Evolutionary conservation across 2,113 vertebrate genomes (phyloP), one percentile per base, ranked within the genome.

Genomic region (Brachirus orientalis): DNA sequence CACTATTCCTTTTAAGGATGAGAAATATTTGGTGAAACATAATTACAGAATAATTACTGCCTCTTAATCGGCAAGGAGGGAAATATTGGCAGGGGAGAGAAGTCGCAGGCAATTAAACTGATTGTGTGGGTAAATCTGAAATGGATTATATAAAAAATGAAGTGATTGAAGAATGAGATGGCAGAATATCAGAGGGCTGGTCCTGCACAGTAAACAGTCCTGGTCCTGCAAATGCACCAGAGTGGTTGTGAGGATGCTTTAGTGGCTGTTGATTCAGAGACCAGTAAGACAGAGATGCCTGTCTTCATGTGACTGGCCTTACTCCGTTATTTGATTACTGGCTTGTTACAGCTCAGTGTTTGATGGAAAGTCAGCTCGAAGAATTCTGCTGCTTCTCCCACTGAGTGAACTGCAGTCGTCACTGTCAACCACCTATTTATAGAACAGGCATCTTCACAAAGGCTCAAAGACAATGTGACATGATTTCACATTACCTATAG

Each of bases 331-430:
- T 79, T 54, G 82, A 86, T 85, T 78, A 72, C 52, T 37, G 75
- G 74, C 75, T 80, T 36, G 78, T 84, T 82, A 77, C 54, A 8
- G 63, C 38, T 17, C 57, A 4, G 37, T 47, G n/a, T 72, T 64
- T 46, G 81, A 75, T 51, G 82, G 80, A 71, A 60, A 69, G 75
- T 44, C 65, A 40, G 10, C 65, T 63, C 61, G 62, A 56, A 82
- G 84, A 74, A 85, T 83, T 84, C 79, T 83, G 69, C 84, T 71
- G 84, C 72, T 85, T 81, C 77, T 86, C 77, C 72, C 66, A 10
- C 75, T 81, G 83, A 87, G 80, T 77, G 82, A 90, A 90, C 85
- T 38, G 81, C 82, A 88, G 86, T 80, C 76, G 86, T 90, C 88
- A 86, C 63, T 83, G 86, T 87, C 85, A 77, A 47, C 48, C 28